Evolutionary conservation across 2,113 vertebrate species (phyloP).

Genomic region (human (Homo sapiens)): GRCh38 chr13:72695001-72695500

Average conservation of each 20-base stretch:
- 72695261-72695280: background rate
- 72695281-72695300: background rate
- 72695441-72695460: background rate
- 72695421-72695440: background rate
- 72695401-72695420: background rate
- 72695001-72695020: background rate
- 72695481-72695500: background rate
- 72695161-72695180: background rate
- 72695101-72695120: background rate
- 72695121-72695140: background rate
- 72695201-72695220: constrained; percentile 28
- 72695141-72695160: background rate
- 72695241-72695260: background rate
- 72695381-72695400: background rate
- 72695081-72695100: background rate
- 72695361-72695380: background rate
- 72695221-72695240: constrained; percentile 15
- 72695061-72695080: background rate
- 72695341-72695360: constrained; percentile 5
- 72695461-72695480: background rate
- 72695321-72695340: background rate
- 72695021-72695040: background rate
- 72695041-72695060: background rate
- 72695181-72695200: constrained; percentile 37
- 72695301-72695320: background rate